These are phyloP conservation scores for Gnathochromis pfefferi DNA, from an alignment of 2,113 vertebrate species.

Conservation along the genomic window DNA sequence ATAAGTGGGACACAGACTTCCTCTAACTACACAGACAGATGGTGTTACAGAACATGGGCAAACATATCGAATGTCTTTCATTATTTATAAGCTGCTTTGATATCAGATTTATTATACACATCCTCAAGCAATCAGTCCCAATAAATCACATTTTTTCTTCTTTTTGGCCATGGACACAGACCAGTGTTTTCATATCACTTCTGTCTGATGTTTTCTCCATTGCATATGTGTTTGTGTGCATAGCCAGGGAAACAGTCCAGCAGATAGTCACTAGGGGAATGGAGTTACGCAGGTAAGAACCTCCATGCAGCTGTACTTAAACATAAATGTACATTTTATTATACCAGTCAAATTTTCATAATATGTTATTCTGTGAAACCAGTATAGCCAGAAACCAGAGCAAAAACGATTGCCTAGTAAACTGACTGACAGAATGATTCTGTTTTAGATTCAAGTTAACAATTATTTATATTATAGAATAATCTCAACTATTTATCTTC, in stretches of 20 bases:
- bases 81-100: not conserved
- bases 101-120: not conserved
- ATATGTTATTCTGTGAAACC: not conserved
- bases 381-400: not conserved
- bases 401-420: not conserved
- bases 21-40: not conserved
- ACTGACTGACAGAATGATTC: not conserved
- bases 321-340: not conserved
- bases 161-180: not conserved
- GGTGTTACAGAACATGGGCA: not conserved
- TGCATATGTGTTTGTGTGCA: not conserved
- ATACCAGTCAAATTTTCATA: not conserved
- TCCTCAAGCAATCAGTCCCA: not conserved
- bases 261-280: not conserved
- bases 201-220: not conserved
- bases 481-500: not conserved
- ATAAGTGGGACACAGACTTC: not conserved
- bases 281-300: not conserved
- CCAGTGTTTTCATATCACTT: not conserved
- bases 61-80: accelerated
- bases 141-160: not conserved
- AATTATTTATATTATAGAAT: not conserved
- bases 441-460: not conserved
- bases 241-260: not conserved
- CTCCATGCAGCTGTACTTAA: not conserved